These are phyloP conservation scores for Elgaria multicarinata DNA, from an alignment of 2,113 vertebrate genomes.

Conservation along the genomic window DNA sequence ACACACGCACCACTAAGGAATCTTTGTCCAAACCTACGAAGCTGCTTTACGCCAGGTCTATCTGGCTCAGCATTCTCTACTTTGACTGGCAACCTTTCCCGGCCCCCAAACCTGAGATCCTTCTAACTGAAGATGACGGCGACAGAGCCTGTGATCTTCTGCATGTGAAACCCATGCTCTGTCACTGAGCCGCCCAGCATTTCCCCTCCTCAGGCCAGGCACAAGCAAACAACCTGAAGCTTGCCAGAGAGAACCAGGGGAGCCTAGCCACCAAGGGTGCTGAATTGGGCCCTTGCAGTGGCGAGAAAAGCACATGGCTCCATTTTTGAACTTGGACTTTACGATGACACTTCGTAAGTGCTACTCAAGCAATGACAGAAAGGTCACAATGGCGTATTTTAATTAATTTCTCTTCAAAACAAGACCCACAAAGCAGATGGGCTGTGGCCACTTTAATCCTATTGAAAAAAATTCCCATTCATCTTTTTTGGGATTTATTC, in stretches of 20 bases:
- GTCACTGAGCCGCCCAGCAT: not conserved
- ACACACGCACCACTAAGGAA: no score
- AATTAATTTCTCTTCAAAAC: slow-evolving; percentile 50
- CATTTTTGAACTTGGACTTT: not conserved
- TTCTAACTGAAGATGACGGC: not conserved
- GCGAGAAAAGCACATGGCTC: not conserved
- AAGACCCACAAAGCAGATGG: slow-evolving; percentile 25
- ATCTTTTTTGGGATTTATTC: slow-evolving; percentile 59
- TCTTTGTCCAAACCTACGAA: no score
- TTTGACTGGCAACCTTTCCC: not conserved
- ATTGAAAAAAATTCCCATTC: not conserved
- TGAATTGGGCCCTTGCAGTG: not conserved
- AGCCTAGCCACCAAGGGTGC: not conserved
- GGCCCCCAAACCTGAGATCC: not conserved
- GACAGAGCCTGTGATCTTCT: no score
- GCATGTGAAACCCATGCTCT: not conserved
- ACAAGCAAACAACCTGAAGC: not conserved
- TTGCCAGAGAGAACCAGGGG: not conserved
- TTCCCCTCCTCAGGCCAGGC: not conserved
- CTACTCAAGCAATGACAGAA: slow-evolving; percentile 49
- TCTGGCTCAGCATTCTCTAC: not conserved
- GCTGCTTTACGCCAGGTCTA: not conserved
- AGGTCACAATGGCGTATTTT: slow-evolving; percentile 18
- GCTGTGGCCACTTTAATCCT: slow-evolving; percentile 20
- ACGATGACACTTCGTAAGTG: slow-evolving; percentile 32